Conservation (phyloP, 2,888 invertebrate species). For the Aleiodes leptofemur region DNA sequence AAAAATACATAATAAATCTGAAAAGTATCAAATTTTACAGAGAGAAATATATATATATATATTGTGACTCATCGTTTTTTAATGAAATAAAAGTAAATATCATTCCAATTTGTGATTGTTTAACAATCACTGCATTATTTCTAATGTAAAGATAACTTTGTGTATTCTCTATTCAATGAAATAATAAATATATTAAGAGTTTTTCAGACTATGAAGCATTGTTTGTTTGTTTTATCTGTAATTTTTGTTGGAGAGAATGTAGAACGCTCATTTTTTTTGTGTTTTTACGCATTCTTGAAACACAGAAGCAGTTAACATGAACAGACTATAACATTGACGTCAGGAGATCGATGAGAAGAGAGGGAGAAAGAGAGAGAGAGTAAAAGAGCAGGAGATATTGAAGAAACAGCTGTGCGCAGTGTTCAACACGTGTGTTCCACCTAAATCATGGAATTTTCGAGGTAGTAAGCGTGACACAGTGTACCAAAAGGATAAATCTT, state of each 20-base stretch:
- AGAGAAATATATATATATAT: no score
- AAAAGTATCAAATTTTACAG: no score
- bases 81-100: constrained; percentile 5
- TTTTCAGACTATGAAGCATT: no score
- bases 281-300: no score
- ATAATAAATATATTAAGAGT: no score
- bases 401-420: constrained; percentile 43
- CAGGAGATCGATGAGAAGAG: neutral
- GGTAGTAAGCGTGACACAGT: neutral
- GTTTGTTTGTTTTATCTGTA: no score
- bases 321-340: constrained; percentile 2
- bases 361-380: neutral
- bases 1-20: no score
- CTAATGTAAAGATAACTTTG: neutral
- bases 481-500: neutral
- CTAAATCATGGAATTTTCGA: constrained; percentile 3
- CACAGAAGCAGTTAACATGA: no score
- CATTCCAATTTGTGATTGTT: constrained; percentile 26
- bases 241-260: no score
- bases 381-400: neutral
- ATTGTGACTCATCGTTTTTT: constrained; percentile 1
- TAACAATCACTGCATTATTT: neutral
- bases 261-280: no score
- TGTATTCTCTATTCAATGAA: no score
- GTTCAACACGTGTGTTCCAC: constrained; percentile 60